Percentiles rank a stretch among this genome's conserved stretches.
phyloP scores from a whole-genome alignment of 2,113 vertebrate species.

The Phodopus roborovskii region DNA sequence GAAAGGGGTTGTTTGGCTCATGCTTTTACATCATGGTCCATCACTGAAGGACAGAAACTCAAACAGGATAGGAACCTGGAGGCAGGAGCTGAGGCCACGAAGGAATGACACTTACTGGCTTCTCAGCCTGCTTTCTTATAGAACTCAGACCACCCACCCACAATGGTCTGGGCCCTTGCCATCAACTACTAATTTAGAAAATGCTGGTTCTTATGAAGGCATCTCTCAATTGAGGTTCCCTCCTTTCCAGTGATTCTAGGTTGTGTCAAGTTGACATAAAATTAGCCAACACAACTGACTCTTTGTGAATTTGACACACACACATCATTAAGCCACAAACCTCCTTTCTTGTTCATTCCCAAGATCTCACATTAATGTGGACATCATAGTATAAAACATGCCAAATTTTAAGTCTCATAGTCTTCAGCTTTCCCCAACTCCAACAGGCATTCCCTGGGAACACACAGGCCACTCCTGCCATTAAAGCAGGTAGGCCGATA shows the following conservation, averaged over 20 bases:
- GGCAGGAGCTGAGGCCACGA: not conserved
- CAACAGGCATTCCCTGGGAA: not conserved
- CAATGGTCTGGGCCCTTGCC: not conserved
- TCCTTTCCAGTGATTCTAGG: not conserved
- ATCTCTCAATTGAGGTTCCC: not conserved
- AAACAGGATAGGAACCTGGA: not conserved
- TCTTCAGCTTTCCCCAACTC: not conserved
- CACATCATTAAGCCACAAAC: not conserved
- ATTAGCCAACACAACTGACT: not conserved
- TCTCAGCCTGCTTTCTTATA: not conserved
- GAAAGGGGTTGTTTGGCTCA: not conserved
- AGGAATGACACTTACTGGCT: not conserved
- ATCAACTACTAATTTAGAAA: not conserved
- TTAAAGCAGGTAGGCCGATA: not conserved
- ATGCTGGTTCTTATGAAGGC: not conserved
- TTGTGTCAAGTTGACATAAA: not conserved
- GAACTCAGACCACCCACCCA: not conserved
- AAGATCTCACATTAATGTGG: not conserved
- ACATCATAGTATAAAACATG: not conserved
- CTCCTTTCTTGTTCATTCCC: not conserved
- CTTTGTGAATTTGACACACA: no score
- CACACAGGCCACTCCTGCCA: not conserved
- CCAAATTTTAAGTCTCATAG: not conserved
- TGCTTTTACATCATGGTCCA: not conserved
- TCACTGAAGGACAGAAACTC: not conserved